Conservation (phyloP, 2,888 invertebrate species). For the Piscicola geometra region DNA sequence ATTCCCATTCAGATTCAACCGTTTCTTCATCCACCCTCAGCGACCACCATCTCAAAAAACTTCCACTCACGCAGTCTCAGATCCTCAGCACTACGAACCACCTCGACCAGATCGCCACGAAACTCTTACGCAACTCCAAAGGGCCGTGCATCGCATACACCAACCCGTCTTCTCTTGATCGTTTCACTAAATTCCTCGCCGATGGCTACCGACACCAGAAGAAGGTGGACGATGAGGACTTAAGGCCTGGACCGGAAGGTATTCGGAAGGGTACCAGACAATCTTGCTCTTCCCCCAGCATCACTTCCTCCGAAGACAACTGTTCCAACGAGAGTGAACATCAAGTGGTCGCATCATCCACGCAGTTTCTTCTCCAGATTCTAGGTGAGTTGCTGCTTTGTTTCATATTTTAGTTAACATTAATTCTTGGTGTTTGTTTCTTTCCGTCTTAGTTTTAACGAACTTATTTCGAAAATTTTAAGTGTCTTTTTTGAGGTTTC, state of each 20-base stretch:
- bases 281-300: slow-evolving; percentile 9
- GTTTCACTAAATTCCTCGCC: background rate
- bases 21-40: background rate
- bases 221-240: background rate
- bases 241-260: background rate
- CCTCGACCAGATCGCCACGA: background rate
- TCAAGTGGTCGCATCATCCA: background rate
- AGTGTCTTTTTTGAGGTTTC: too few species aligned
- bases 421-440: too few species aligned
- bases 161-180: background rate
- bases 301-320: slow-evolving; percentile 5
- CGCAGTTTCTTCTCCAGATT: background rate
- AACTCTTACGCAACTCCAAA: background rate
- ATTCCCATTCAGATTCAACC: background rate
- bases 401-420: too few species aligned
- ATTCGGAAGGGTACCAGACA: background rate
- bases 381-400: background rate
- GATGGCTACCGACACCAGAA: slow-evolving; percentile 6
- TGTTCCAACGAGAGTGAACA: background rate
- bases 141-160: background rate
- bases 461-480: too few species aligned
- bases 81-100: background rate
- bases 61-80: background rate
- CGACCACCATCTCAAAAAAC: background rate
- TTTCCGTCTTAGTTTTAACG: too few species aligned